These are phyloP conservation scores for Ctenopoma multispine DNA, from an alignment of 2,797 vertebrate genomes.

Conservation along the genomic window DNA sequence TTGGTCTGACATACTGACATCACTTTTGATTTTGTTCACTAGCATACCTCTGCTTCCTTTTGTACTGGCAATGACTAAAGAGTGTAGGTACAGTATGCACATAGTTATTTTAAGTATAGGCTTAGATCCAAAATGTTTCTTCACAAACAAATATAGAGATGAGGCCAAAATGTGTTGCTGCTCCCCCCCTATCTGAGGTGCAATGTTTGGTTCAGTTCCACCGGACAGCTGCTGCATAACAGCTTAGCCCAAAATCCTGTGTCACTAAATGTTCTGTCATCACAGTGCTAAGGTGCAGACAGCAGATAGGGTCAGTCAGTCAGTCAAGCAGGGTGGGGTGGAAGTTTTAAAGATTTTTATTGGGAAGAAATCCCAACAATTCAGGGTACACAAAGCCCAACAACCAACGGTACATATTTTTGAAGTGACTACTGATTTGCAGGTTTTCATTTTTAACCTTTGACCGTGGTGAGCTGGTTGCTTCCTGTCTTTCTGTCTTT, in stretches of 20 bases:
- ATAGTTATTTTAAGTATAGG: constrained; percentile 51
- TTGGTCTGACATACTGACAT: constrained; percentile 1
- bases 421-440: background rate
- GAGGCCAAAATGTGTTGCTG: constrained; percentile 38
- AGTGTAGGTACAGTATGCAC: constrained; percentile 48
- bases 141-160: constrained; percentile 38
- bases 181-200: constrained; percentile 20
- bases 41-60: constrained; percentile 43
- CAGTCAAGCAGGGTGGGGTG: background rate
- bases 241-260: constrained; percentile 27
- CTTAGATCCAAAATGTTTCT: constrained; percentile 35
- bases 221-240: constrained; percentile 41
- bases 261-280: constrained; percentile 31
- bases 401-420: background rate
- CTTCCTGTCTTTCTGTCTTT: background rate
- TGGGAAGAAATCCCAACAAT: background rate
- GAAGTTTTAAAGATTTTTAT: background rate
- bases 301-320: background rate
- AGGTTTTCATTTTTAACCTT: background rate
- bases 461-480: background rate
- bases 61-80: constrained; percentile 49
- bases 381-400: background rate
- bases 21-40: constrained; percentile 12
- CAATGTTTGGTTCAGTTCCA: constrained; percentile 26
- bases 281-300: constrained; percentile 18